phyloP scores from a whole-genome alignment of 2,113 vertebrate genomes.

The Myrmophylax atrothorax region DNA sequence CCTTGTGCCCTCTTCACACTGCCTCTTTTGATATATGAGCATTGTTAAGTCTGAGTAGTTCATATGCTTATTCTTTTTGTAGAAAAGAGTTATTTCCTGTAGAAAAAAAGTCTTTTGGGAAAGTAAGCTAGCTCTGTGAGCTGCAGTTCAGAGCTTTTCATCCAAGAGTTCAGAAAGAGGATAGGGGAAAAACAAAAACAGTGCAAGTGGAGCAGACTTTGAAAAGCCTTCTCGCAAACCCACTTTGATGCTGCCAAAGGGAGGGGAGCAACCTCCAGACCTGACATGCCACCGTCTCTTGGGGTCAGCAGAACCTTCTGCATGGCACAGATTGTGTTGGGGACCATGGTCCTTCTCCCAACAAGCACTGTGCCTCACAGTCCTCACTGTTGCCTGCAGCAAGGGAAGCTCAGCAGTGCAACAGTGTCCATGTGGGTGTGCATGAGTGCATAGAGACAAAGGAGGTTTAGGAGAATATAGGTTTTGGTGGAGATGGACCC shows the following conservation, averaged over 20 bases:
- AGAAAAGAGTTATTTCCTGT: slow-evolving; percentile 35
- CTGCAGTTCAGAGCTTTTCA: slow-evolving; percentile 1
- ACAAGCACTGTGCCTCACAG: neutral
- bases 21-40: neutral
- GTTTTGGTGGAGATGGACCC: neutral
- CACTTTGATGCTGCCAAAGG: neutral
- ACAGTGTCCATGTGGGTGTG: fast-evolving
- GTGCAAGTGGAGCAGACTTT: neutral
- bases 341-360: neutral
- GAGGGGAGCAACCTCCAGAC: neutral
- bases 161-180: neutral
- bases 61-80: neutral
- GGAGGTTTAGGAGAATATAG: neutral
- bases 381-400: neutral
- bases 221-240: neutral
- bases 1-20: neutral
- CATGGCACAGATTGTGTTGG: neutral
- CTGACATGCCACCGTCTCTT: neutral
- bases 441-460: neutral
- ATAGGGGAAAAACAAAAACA: neutral
- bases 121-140: neutral
- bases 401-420: neutral
- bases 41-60: slow-evolving; percentile 4
- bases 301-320: neutral
- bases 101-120: slow-evolving; percentile 5